Evolutionary conservation across 2,113 vertebrate species (phyloP).

Genomic region (Lagopus leucura): DNA sequence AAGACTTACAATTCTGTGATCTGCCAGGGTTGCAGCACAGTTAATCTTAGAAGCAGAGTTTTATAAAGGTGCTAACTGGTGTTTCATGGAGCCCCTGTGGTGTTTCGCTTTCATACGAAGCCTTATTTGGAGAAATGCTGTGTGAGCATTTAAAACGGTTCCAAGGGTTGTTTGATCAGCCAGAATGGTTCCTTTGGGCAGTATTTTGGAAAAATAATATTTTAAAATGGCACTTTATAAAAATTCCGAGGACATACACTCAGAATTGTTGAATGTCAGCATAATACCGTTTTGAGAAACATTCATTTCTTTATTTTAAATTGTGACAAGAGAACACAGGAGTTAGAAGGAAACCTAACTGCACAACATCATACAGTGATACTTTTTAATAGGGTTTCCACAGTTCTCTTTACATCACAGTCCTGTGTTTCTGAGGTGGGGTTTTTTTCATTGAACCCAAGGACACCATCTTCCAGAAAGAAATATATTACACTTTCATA

Average conservation of each 20-base stretch:
- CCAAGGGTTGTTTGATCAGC: conserved; percentile 57
- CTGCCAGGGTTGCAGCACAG: conserved; percentile 47
- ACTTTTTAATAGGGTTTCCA: neutral
- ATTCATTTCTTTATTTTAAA: neutral
- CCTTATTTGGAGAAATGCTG: conserved; percentile 61
- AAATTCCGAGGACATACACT: neutral
- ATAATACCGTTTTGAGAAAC: neutral
- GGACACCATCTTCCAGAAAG: neutral
- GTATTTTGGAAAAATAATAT: conserved; percentile 59
- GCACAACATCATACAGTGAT: neutral
- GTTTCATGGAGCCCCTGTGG: conserved; percentile 52
- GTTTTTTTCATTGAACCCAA: neutral
- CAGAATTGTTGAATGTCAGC: neutral
- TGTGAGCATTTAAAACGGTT: conserved; percentile 28
- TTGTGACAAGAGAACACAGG: neutral
- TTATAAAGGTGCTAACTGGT: conserved; percentile 66
- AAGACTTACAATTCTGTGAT: conserved; percentile 38
- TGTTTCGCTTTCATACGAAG: conserved; percentile 38
- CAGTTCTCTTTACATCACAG: neutral
- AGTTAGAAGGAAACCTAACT: neutral
- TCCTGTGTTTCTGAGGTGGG: neutral
- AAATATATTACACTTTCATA: neutral
- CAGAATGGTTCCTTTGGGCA: conserved; percentile 48
- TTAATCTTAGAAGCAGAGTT: conserved; percentile 53
- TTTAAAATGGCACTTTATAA: conserved; percentile 59